Base-by-base conservation (phyloP, 1,140 invertebrate genomes). In the Drosophila yakuba region DNA sequence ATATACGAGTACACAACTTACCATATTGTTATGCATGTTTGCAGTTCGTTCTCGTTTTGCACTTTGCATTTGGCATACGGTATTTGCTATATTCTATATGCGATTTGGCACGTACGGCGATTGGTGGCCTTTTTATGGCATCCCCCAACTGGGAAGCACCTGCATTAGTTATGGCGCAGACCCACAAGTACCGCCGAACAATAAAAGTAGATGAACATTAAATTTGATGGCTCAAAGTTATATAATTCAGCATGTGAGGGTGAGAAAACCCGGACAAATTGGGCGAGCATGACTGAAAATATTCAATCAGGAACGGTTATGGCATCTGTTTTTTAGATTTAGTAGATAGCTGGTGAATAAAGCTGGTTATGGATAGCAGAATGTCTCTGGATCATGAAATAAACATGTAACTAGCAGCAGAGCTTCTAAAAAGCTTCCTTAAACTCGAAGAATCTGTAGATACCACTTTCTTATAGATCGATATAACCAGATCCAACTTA, bases 11-110 rank as follows among this genome's bases (percentile, higher is more conserved):
- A 66, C 54, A 66, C 15, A 45, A 32, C 52, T 75, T 59, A 76
- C 43, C 75, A 75, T 75, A 74, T 44, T 59, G 47, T 39, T 59
- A 62, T 66, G 57, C 60, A 72, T 58, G 68, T 76, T 75, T 32
- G 56, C 39, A 50, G 45, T 50, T 50, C 41, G 38, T 57, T 20
- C 4, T 45, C 39, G 58, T 17, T 23, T 41, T 39, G 25, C 25
- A 25, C 20, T 20, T 20, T 10, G 36, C 41, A 23, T 28, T 17
- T 32, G 7, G 23, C 14, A 28, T 39, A 47, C 10, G 15, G 23
- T 50, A 20, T 35, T 12, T 11, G 4, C 28, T 6, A 64, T 50
- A 28, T 45, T 54, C 64, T 17, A 58, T 48, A 71, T 50, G 35
- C 36, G 15, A 41, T 35, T 71, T 50, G 64, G 67, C 60, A 75